These are phyloP conservation scores for Psammodynastes pulverulentus DNA, from an alignment of 2,113 vertebrate genomes.

Conservation along the genomic window DNA sequence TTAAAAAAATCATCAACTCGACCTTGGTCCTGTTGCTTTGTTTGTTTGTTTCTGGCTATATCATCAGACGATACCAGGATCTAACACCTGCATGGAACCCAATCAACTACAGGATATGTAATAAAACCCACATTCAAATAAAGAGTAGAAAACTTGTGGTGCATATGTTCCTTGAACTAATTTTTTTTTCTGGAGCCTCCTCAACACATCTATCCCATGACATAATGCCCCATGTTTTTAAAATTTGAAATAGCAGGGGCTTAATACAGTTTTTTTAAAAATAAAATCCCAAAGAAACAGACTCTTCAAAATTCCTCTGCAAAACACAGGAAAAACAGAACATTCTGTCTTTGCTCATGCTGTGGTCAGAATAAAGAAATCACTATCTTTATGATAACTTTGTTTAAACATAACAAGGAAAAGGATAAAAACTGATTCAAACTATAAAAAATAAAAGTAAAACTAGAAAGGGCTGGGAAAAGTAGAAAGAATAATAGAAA, in stretches of 20 bases:
- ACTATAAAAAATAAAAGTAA: background rate
- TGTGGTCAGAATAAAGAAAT: background rate
- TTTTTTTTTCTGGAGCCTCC: background rate
- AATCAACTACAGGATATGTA: background rate
- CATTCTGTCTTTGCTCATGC: background rate
- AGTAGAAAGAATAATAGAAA: background rate
- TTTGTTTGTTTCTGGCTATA: too few relatives aligned
- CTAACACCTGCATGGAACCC: background rate
- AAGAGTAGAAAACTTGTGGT: background rate
- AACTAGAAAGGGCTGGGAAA: background rate
- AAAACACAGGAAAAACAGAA: background rate
- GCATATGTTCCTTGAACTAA: background rate
- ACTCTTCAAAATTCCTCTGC: background rate
- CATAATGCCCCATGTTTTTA: background rate
- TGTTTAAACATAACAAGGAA: background rate
- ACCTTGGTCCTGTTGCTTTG: too few relatives aligned
- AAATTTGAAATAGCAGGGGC: background rate
- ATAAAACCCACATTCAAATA: background rate
- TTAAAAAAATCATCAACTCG: too few relatives aligned
- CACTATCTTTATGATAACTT: background rate
- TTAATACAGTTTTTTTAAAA: background rate
- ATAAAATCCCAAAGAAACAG: background rate
- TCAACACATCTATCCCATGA: background rate
- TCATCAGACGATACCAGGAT: too few relatives aligned
- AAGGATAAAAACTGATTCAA: background rate